Evolutionary conservation across 2,888 invertebrate genomes (phyloP).

Genomic region (Pyralis farinalis): DNA sequence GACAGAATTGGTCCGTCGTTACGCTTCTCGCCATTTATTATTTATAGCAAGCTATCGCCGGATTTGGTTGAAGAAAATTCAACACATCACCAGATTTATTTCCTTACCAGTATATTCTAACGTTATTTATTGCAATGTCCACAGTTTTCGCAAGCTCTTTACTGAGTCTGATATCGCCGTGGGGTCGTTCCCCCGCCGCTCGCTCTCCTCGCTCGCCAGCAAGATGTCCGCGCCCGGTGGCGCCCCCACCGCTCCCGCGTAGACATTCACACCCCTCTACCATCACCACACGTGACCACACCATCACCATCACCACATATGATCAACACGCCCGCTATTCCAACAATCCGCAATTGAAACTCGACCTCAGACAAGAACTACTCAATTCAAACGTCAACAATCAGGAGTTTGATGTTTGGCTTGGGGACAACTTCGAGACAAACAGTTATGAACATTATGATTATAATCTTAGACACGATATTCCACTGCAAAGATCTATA

Average conservation of each 20-base stretch:
- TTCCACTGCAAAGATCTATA: conserved; percentile 57
- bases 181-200: conserved; percentile 89
- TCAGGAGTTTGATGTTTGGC: conserved; percentile 57
- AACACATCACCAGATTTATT: too few species aligned
- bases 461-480: conserved; percentile 49
- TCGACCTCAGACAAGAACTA: conserved; percentile 63
- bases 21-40: too few species aligned
- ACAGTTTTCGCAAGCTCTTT: conserved; percentile 94
- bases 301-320: conserved; percentile 15
- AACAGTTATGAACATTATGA: conserved; percentile 30
- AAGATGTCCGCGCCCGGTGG: conserved; percentile 84
- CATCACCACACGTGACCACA: conserved; percentile 19
- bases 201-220: conserved; percentile 87
- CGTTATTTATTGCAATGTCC: conserved; percentile 17
- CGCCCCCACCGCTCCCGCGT: conserved; percentile 63
- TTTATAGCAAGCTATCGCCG: too few species aligned
- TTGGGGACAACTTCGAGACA: conserved; percentile 53
- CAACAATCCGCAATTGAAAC: conserved; percentile 18
- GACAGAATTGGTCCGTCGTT: too few species aligned
- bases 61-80: too few species aligned
- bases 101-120: neutral
- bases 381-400: conserved; percentile 48
- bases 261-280: conserved; percentile 52
- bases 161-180: conserved; percentile 87
- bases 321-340: neutral